phyloP scores from a whole-genome alignment of 2,888 invertebrate genomes.

The Adela reaumurella region DNA sequence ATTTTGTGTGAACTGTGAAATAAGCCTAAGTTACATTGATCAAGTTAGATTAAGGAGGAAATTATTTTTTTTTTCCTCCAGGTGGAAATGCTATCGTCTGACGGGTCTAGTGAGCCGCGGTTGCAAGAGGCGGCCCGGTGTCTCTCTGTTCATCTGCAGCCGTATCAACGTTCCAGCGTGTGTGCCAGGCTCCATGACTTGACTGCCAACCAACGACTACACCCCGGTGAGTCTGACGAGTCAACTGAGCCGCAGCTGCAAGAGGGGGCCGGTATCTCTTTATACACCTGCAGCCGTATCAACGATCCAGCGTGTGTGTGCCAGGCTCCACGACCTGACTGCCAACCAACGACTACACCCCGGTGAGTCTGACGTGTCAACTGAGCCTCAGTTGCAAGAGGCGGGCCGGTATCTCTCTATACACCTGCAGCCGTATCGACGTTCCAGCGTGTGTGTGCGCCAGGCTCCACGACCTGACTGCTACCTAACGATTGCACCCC shows the following conservation, averaged over 20 bases:
- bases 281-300: slow-evolving; percentile 26
- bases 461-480: slow-evolving; percentile 26
- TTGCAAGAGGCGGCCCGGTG: not conserved
- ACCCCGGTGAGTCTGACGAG: slow-evolving; percentile 15
- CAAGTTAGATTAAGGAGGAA: too few species aligned
- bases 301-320: slow-evolving; percentile 22
- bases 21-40: too few species aligned
- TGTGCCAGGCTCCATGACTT: slow-evolving; percentile 25
- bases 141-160: slow-evolving; percentile 22
- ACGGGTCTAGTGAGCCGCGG: not conserved
- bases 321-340: slow-evolving; percentile 26
- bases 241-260: not conserved
- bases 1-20: too few species aligned
- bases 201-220: slow-evolving; percentile 19
- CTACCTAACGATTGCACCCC: slow-evolving; percentile 15
- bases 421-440: slow-evolving; percentile 27
- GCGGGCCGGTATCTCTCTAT: slow-evolving; percentile 12
- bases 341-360: slow-evolving; percentile 16
- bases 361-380: slow-evolving; percentile 15
- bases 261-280: slow-evolving; percentile 7
- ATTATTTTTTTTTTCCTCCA: slow-evolving; percentile 9
- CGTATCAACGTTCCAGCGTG: slow-evolving; percentile 25
- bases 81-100: slow-evolving; percentile 28
- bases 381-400: not conserved
- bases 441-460: slow-evolving; percentile 21